Conservation (phyloP, 2,888 invertebrate species). For the Gasteruption jaculator region DNA sequence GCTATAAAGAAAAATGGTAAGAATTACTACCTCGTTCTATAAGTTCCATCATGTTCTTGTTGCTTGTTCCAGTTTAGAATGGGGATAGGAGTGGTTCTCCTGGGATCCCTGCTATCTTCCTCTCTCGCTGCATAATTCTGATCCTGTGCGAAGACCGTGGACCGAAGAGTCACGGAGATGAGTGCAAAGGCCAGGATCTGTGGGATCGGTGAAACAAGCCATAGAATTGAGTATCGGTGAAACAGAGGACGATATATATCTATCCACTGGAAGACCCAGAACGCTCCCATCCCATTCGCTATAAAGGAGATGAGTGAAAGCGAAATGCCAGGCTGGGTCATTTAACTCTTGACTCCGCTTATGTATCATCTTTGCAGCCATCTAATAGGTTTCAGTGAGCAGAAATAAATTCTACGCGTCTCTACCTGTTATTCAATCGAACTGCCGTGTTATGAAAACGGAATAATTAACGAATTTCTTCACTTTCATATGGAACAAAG, state of each 20-base stretch:
- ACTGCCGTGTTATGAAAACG: neutral
- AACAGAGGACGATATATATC: slow-evolving; percentile 10
- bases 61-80: slow-evolving; percentile 79
- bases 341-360: slow-evolving; percentile 51
- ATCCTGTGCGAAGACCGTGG: slow-evolving; percentile 8
- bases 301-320: slow-evolving; percentile 48
- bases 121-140: slow-evolving; percentile 19
- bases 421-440: slow-evolving; percentile 19
- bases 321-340: slow-evolving; percentile 50
- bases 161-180: neutral
- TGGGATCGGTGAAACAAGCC: slow-evolving; percentile 3
- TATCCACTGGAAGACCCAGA: too few species aligned
- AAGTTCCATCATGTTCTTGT: slow-evolving; percentile 78
- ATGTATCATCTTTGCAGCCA: slow-evolving; percentile 12
- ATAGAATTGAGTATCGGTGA: too few species aligned
- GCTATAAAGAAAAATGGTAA: slow-evolving; percentile 8
- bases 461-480: neutral
- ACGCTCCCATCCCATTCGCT: too few species aligned
- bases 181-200: slow-evolving; percentile 7
- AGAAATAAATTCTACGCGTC: slow-evolving; percentile 21
- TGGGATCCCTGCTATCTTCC: slow-evolving; percentile 30
- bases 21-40: slow-evolving; percentile 65
- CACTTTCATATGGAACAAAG: too few species aligned
- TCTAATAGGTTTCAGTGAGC: too few species aligned
- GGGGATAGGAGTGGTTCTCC: slow-evolving; percentile 71